Conservation (phyloP, 2,113 vertebrate species). For the Alosa alosa region DNA sequence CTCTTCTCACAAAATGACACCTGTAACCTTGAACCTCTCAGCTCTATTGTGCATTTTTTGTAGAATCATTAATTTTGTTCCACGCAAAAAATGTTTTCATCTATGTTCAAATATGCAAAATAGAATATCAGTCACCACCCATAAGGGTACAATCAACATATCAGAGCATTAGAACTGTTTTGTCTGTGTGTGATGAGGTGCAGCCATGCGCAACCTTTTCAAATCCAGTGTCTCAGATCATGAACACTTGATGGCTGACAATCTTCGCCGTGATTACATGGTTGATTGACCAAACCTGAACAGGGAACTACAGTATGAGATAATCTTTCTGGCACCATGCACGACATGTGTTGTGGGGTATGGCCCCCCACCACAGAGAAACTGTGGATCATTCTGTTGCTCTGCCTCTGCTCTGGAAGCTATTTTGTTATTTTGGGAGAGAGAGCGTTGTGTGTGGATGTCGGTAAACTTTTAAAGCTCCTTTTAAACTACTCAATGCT, state of each 20-base stretch:
- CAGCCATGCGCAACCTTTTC: background rate
- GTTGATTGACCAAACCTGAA: background rate
- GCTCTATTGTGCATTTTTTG: background rate
- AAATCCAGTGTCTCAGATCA: background rate
- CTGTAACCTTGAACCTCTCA: background rate
- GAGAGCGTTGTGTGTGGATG: background rate
- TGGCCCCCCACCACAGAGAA: background rate
- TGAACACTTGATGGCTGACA: background rate
- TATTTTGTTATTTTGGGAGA: background rate
- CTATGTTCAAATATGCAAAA: background rate
- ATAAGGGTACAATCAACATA: background rate
- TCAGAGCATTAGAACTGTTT: background rate
- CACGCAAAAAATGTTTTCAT: background rate
- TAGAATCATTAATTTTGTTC: background rate
- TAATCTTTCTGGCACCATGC: background rate
- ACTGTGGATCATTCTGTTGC: slow-evolving; percentile 9
- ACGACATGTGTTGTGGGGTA: too few species aligned
- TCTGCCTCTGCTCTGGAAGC: background rate
- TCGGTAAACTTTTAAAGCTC: background rate
- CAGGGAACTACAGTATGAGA: background rate
- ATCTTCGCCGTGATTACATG: background rate
- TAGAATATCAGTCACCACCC: background rate
- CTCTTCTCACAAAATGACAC: background rate
- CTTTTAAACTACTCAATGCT: background rate
- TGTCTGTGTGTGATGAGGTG: background rate